phyloP scores from a whole-genome alignment of 2,797 vertebrate genomes.

The Graptemys geographica region DNA sequence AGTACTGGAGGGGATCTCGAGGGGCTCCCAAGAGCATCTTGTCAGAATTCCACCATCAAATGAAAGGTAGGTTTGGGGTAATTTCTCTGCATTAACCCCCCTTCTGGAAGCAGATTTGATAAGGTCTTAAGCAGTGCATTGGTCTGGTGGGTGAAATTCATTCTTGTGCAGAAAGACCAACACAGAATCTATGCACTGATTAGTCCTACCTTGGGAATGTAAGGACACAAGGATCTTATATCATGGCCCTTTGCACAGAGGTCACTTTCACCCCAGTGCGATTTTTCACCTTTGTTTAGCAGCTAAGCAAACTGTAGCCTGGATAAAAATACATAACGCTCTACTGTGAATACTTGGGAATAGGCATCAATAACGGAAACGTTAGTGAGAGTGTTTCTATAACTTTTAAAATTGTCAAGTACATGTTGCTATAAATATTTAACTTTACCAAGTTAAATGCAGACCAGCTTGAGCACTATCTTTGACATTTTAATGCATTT shows the following conservation, averaged over 20 bases:
- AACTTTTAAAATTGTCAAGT: fast-evolving
- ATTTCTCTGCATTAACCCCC: background rate
- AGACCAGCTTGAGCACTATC: background rate
- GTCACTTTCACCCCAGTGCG: background rate
- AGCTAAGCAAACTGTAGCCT: background rate
- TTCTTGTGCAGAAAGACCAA: background rate
- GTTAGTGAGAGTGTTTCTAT: background rate
- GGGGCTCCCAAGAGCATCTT: background rate
- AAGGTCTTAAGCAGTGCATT: background rate
- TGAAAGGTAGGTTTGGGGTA: background rate
- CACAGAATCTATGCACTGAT: background rate
- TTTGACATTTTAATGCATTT: fast-evolving
- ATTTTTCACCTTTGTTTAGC: background rate
- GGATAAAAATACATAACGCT: constrained; percentile 3
- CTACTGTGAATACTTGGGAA: background rate
- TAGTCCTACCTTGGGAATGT: fast-evolving
- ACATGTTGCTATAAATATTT: background rate
- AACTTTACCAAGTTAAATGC: background rate
- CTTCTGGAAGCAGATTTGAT: background rate
- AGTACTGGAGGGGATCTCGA: background rate
- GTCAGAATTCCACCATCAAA: background rate
- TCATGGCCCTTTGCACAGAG: fast-evolving
- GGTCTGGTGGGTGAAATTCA: background rate
- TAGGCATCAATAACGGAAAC: background rate
- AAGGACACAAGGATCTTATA: background rate